phyloP scores from a whole-genome alignment of 2,113 vertebrate genomes.

The Scophthalmus maximus region DNA sequence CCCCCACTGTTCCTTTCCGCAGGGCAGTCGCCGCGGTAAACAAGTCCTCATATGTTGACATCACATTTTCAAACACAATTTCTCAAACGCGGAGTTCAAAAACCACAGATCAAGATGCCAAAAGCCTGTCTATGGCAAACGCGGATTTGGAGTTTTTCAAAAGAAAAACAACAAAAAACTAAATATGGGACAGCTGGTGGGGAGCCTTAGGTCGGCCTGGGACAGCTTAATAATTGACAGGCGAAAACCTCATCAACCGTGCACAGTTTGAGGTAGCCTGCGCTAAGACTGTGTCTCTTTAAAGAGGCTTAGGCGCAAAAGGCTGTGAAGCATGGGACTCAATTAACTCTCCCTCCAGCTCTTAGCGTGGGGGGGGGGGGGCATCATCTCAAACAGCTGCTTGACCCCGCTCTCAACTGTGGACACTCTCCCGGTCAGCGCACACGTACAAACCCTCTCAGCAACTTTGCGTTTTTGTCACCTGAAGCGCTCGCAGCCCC shows the following conservation, averaged over 20 bases:
- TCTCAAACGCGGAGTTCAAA: constrained; percentile 27
- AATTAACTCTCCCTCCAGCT: constrained; percentile 85
- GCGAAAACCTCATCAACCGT: constrained; percentile 75
- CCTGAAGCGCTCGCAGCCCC: constrained; percentile 47
- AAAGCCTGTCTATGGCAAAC: constrained; percentile 10
- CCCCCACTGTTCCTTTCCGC: constrained; percentile 51
- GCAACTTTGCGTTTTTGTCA: constrained; percentile 51
- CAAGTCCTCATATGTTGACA: constrained; percentile 62
- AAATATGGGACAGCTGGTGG: constrained; percentile 30
- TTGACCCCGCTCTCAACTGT: constrained; percentile 58
- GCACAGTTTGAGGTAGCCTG: constrained; percentile 75
- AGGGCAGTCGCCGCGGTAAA: constrained; percentile 63
- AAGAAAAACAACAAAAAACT: too few relatives aligned
- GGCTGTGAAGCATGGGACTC: constrained; percentile 80
- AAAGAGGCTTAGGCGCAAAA: constrained; percentile 75
- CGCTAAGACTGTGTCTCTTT: constrained; percentile 55
- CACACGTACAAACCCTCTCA: constrained; percentile 62
- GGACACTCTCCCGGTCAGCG: constrained; percentile 70
- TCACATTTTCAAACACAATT: constrained; percentile 59
- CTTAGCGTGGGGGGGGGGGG: constrained; percentile 65
- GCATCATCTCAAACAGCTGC: constrained; percentile 54
- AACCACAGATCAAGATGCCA: constrained; percentile 41
- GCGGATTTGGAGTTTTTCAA: constrained; percentile 21
- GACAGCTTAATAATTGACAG: constrained; percentile 81
- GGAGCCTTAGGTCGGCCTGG: constrained; percentile 68